Evolutionary conservation across 2,888 invertebrate genomes (phyloP).

Genomic region (Lepeophtheirus nordmannii): DNA sequence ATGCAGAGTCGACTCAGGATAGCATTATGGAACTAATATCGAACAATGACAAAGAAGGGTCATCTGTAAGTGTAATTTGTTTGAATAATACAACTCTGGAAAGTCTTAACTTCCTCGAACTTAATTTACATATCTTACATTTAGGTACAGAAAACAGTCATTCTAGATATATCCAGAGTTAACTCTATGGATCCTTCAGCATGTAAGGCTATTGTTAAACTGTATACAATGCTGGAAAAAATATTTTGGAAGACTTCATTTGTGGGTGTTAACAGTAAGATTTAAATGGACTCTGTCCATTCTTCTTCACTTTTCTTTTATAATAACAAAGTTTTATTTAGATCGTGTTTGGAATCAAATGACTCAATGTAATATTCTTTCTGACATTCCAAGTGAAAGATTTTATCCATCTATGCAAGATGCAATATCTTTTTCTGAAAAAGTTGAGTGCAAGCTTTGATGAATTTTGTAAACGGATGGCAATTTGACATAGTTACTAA

Average conservation of each 20-base stretch:
- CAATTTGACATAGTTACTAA: no score
- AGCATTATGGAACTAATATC: not conserved
- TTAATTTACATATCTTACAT: constrained; percentile 4
- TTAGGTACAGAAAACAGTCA: constrained; percentile 29
- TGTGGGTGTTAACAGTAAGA: constrained; percentile 16
- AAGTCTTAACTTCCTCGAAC: no score
- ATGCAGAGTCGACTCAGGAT: constrained; percentile 1
- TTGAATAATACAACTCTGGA: constrained; percentile 12
- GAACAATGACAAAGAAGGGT: not conserved
- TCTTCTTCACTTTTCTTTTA: not conserved
- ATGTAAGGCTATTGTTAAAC: constrained; percentile 25
- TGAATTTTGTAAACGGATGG: no score
- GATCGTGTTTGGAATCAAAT: constrained; percentile 12
- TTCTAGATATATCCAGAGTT: constrained; percentile 48
- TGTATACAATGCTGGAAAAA: constrained; percentile 26
- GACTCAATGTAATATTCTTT: not conserved
- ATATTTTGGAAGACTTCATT: constrained; percentile 27
- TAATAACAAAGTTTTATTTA: not conserved
- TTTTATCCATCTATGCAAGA: constrained; percentile 18
- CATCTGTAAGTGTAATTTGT: not conserved
- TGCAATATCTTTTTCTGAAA: constrained; percentile 12
- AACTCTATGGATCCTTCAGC: constrained; percentile 45
- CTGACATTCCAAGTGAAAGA: constrained; percentile 1
- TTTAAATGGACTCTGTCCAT: not conserved
- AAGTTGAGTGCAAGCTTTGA: not conserved